Conservation (phyloP, 2,113 vertebrate genomes). For the Terrapene triunguis region DNA sequence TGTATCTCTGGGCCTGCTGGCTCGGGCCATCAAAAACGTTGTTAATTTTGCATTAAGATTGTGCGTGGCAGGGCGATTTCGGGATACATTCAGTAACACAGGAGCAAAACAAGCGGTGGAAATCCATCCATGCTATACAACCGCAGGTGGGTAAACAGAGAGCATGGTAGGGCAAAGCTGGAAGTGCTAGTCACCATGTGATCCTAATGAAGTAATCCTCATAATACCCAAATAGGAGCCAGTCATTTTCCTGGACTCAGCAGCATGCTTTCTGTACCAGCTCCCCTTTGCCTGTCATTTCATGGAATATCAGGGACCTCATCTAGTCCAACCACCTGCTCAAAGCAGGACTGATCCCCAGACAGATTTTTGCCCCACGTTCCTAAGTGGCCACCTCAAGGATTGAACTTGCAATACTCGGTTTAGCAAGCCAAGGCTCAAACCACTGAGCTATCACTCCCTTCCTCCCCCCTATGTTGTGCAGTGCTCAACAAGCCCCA, state of each 20-base stretch:
- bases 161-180: neutral
- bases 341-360: too few species aligned
- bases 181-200: neutral
- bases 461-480: neutral
- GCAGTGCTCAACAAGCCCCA: neutral
- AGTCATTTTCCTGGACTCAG: neutral
- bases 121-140: neutral
- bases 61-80: neutral
- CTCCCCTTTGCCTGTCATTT: too few species aligned
- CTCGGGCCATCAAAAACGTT: neutral
- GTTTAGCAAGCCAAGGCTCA: too few species aligned
- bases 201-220: accelerated
- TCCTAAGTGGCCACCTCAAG: too few species aligned
- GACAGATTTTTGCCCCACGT: too few species aligned
- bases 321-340: too few species aligned
- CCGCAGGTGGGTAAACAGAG: neutral
- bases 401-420: too few species aligned
- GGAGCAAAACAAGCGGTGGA: neutral
- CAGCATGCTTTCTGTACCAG: too few species aligned
- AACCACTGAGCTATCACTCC: too few species aligned
- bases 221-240: neutral
- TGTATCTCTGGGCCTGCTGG: neutral
- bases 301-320: too few species aligned
- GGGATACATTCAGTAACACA: neutral
- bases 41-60: neutral